These are phyloP conservation scores for Synanthedon vespiformis DNA, from an alignment of 2,888 invertebrate species.

Conservation along the genomic window DNA sequence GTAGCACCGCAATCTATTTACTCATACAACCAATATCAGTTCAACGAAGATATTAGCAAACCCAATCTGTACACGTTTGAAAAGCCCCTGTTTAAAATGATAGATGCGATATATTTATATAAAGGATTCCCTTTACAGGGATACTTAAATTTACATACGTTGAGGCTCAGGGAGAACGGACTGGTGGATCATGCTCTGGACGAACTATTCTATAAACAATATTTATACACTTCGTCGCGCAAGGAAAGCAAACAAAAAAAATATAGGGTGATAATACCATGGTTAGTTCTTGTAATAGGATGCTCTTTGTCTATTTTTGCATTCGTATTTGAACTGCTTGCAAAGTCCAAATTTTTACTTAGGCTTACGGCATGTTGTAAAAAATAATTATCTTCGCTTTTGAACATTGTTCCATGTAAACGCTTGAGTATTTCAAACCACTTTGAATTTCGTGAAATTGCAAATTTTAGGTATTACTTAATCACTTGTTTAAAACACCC, in stretches of 20 bases:
- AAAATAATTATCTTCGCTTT: too few species aligned
- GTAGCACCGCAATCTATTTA: slow-evolving; percentile 21
- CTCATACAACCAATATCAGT: slow-evolving; percentile 18
- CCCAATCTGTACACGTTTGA: slow-evolving; percentile 11
- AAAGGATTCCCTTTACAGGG: slow-evolving; percentile 11
- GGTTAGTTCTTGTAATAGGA: not conserved
- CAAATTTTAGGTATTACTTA: too few species aligned
- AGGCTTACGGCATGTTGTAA: too few species aligned
- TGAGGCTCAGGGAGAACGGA: slow-evolving; percentile 32
- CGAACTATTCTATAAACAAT: slow-evolving; percentile 5
- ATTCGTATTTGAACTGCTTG: not conserved
- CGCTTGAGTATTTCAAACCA: too few species aligned
- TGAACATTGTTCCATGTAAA: too few species aligned
- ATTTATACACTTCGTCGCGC: not conserved
- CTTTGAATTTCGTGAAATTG: too few species aligned
- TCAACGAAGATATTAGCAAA: slow-evolving; percentile 21
- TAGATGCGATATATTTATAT: slow-evolving; percentile 8
- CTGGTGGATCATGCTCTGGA: slow-evolving; percentile 13
- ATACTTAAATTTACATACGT: slow-evolving; percentile 4
- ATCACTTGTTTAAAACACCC: too few species aligned
- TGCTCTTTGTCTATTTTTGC: not conserved
- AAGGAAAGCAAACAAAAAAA: too few species aligned
- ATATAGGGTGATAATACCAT: not conserved
- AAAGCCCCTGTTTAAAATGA: slow-evolving; percentile 4
- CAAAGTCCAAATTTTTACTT: not conserved